These are phyloP conservation scores for Haemorhous mexicanus DNA, from an alignment of 2,113 vertebrate genomes.

Conservation along the genomic window DNA sequence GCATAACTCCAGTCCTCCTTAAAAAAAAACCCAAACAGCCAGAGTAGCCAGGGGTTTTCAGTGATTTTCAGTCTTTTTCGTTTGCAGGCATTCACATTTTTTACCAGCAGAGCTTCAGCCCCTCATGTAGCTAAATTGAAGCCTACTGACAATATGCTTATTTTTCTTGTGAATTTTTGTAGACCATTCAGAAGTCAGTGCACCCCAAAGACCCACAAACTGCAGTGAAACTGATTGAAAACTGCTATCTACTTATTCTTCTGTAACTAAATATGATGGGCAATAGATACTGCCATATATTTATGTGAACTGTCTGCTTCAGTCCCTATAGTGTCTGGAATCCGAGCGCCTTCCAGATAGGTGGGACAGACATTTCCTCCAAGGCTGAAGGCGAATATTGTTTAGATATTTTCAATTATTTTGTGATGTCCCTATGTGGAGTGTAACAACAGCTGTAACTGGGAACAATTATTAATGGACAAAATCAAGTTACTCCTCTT, in stretches of 20 bases:
- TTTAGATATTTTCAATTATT: not conserved
- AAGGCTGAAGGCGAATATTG: not conserved
- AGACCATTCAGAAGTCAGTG: not conserved
- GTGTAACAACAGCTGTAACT: not conserved
- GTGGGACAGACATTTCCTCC: not conserved
- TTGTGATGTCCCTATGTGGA: not conserved
- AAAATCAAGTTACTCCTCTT: not conserved
- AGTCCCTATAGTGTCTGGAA: not conserved
- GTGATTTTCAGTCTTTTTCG: slow-evolving; percentile 2
- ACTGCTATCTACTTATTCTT: not conserved
- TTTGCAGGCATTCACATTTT: slow-evolving; percentile 12
- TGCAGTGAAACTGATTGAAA: not conserved
- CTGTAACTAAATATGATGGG: not conserved
- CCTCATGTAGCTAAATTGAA: slow-evolving; percentile 8
- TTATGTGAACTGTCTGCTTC: not conserved
- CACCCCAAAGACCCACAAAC: not conserved
- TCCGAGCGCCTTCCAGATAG: not conserved
- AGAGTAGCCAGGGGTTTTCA: not conserved
- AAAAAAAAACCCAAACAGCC: not conserved
- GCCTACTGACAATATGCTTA: not conserved
- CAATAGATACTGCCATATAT: not conserved
- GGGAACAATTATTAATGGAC: not conserved
- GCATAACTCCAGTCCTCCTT: not conserved
- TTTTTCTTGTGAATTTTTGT: slow-evolving; percentile 34
- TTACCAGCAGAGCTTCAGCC: not conserved